Percentiles rank a stretch among this genome's conserved stretches.
Evolutionary conservation across 2,888 invertebrate species (phyloP).

Genomic region (Sialis lutaria): DNA sequence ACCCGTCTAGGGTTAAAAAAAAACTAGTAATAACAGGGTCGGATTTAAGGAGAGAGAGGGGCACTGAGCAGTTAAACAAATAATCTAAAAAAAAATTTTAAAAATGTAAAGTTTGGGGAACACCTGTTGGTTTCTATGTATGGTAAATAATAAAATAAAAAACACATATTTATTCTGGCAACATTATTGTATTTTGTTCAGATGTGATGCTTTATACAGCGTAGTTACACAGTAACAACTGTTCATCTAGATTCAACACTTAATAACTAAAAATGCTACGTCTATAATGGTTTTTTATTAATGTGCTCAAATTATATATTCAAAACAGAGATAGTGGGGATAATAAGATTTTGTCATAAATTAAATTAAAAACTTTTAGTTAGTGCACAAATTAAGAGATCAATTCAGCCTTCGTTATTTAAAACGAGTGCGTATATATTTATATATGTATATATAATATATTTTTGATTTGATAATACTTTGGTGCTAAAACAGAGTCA

Average conservation of each 20-base stretch:
- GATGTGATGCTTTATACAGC: constrained; percentile 44
- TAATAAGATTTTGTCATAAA: background rate
- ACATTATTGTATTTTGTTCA: constrained; percentile 48
- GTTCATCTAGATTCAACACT: constrained; percentile 38
- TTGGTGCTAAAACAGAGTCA: too few species aligned
- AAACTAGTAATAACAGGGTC: too few species aligned
- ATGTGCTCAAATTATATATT: constrained; percentile 23
- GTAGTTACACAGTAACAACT: constrained; percentile 58
- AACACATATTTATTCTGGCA: constrained; percentile 33
- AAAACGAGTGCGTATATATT: background rate
- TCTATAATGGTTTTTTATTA: constrained; percentile 23
- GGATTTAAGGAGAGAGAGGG: too few species aligned
- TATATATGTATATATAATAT: too few species aligned
- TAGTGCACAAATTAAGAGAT: constrained; percentile 4
- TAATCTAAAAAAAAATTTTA: too few species aligned
- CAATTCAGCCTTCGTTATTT: constrained; percentile 6
- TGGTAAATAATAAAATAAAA: constrained; percentile 21
- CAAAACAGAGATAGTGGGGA: background rate
- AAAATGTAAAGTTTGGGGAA: too few species aligned
- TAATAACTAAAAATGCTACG: constrained; percentile 49
- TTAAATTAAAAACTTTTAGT: background rate
- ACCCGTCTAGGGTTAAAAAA: too few species aligned
- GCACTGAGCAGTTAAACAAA: too few species aligned
- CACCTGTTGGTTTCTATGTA: background rate
- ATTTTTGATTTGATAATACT: too few species aligned